These are phyloP conservation scores for Epinephelus lanceolatus DNA, from an alignment of 2,113 vertebrate genomes.

Conservation along the genomic window DNA sequence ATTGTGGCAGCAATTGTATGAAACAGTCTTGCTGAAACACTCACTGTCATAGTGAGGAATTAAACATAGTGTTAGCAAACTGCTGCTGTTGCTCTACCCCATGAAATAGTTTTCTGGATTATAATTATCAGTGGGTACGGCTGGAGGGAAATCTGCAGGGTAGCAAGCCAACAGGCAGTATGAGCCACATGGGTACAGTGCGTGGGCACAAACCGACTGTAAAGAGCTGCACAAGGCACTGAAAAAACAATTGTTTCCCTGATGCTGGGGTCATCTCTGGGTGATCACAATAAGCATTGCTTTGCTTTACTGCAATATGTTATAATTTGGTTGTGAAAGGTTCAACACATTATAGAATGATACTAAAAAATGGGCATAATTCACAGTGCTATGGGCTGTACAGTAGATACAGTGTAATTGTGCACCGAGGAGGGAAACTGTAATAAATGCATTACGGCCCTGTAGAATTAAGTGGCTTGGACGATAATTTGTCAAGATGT, in stretches of 20 bases:
- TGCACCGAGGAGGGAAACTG: neutral
- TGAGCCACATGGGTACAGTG: constrained; percentile 32
- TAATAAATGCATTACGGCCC: neutral
- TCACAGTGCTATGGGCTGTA: neutral
- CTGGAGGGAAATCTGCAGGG: constrained; percentile 40
- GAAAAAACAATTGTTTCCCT: constrained; percentile 43
- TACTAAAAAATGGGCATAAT: neutral
- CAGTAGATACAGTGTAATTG: neutral
- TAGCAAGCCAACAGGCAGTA: constrained; percentile 32
- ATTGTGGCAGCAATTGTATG: constrained; percentile 43
- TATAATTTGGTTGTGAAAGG: neutral
- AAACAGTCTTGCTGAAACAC: constrained; percentile 33
- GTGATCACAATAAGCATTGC: constrained; percentile 16
- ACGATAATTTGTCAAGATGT: neutral
- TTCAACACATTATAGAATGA: neutral
- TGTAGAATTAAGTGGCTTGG: neutral
- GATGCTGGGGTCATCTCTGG: constrained; percentile 16
- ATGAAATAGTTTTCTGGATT: constrained; percentile 51
- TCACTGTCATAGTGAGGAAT: constrained; percentile 39
- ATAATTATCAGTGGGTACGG: constrained; percentile 51
- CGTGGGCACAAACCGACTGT: constrained; percentile 47
- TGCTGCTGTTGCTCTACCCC: constrained; percentile 31
- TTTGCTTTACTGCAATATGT: constrained; percentile 11
- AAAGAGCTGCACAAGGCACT: constrained; percentile 38
- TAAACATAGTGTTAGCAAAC: constrained; percentile 47